phyloP scores from a whole-genome alignment of 2,797 vertebrate genomes.

The Enoplosus armatus region DNA sequence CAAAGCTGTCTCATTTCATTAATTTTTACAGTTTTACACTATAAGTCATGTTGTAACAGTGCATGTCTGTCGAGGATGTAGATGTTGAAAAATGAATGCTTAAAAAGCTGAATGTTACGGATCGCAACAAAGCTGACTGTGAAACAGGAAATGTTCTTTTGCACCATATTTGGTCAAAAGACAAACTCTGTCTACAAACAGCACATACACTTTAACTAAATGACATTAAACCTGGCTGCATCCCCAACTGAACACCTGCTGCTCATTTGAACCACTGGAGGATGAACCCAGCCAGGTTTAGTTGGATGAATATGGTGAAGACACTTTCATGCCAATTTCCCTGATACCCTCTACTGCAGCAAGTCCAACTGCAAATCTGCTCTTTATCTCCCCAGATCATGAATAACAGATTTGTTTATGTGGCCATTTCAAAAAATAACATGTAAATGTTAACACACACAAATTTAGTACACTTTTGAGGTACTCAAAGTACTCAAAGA shows the following conservation, averaged over 20 bases:
- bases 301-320: background rate
- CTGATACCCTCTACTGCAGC: background rate
- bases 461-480: background rate
- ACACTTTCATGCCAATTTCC: background rate
- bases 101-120: background rate
- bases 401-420: background rate
- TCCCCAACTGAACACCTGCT: background rate
- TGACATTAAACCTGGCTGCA: background rate
- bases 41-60: slow-evolving; percentile 39
- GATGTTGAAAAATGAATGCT: slow-evolving; percentile 5
- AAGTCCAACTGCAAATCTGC: background rate
- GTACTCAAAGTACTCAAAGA: too few species aligned
- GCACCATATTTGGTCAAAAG: background rate
- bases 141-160: slow-evolving; percentile 7
- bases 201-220: background rate
- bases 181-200: background rate
- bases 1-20: slow-evolving; percentile 43
- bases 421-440: background rate
- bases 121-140: background rate
- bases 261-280: slow-evolving; percentile 5
- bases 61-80: background rate
- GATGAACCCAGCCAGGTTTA: background rate
- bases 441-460: background rate
- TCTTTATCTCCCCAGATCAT: background rate
- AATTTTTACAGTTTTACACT: slow-evolving; percentile 34